Evolutionary conservation across 2,888 invertebrate species (phyloP), one percentile per base, ranked within the genome.

Genomic region (Apamea epomidion): DNA sequence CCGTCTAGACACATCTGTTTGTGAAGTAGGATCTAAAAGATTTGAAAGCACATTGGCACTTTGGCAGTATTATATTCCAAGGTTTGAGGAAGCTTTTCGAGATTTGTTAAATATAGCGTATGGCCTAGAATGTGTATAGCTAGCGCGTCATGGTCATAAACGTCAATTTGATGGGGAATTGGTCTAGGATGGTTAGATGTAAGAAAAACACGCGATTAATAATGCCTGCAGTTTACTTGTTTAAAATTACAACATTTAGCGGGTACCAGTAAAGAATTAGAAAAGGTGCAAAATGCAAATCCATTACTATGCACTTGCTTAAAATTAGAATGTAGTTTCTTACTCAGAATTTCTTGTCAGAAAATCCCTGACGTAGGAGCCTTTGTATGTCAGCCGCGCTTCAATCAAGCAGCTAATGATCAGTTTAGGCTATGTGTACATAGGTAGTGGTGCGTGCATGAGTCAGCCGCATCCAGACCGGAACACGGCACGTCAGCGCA

Each of bases 381-480:
- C 5, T 14, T 62, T 6, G 60, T 37, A 18, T 29, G 21, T 65
- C 42, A 71, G 60, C 0, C 45, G 25, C 8, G 29, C 32, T 74
- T 64, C 58, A 54, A 58, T 54, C n/a, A 85, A 21, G 29, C 32
- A 69, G 45, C 45, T 73, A 32, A 85, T 70, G 51, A 48, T 70
- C 45, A 69, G 72, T 67, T 69, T 54, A 54, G 74, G 25, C 25
- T 62, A n/a, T n/a, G 45, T 48, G 16, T n/a, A 21, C 18, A 37
- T 62, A 65, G 68, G 29, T 70, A 18, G 51, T 74, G 75, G 72
- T 83, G 82, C 78, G 85, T 82, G 81, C 87, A 87, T 91, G 93
- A 92, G 90, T 93, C 90, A 92, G 90, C 76, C 86, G 87, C 89
- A 91, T 93, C 91, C 89, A 92, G 94, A 93, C 93, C 95, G 95